Percentiles rank a stretch among this genome's conserved stretches.
Evolutionary conservation across 2,888 invertebrate genomes (phyloP).

Genomic region (Macropis europaea): DNA sequence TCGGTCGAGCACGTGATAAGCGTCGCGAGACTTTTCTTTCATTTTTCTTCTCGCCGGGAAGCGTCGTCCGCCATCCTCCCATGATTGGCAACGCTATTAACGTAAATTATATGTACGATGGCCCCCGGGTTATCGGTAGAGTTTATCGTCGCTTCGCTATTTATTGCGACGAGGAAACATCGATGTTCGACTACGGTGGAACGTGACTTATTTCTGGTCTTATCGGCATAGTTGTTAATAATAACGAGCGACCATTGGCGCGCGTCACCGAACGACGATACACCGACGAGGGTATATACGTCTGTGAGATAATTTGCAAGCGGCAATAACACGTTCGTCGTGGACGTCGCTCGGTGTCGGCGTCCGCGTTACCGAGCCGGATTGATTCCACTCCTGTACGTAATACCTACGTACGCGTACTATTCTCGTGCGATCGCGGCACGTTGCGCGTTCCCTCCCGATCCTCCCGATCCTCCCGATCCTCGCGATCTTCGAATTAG

Average conservation of each 20-base stretch:
- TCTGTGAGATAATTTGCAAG: conserved; percentile 19
- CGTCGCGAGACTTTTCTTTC: not conserved
- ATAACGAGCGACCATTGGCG: conserved; percentile 1
- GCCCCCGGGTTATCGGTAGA: conserved; percentile 29
- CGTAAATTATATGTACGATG: conserved; percentile 10
- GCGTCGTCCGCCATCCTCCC: not conserved
- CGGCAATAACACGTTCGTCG: conserved; percentile 42
- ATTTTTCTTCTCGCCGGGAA: not conserved
- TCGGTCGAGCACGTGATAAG: not conserved
- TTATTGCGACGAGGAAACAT: conserved; percentile 22
- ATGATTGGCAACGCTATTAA: not conserved
- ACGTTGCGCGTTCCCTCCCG: no score
- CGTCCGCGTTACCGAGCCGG: not conserved
- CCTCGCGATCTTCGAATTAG: not conserved
- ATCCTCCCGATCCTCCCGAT: no score
- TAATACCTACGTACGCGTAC: not conserved
- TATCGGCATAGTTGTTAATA: conserved; percentile 26
- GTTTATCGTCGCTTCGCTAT: conserved; percentile 24
- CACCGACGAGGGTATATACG: not conserved
- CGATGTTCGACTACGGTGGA: not conserved
- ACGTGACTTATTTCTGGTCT: conserved; percentile 15
- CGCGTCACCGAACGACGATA: conserved; percentile 14
- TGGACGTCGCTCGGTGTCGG: not conserved
- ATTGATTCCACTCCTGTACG: not conserved
- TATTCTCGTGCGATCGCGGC: not conserved